phyloP scores from a whole-genome alignment of 2,113 vertebrate species.

The Ophthalmolycus amberensis region DNA sequence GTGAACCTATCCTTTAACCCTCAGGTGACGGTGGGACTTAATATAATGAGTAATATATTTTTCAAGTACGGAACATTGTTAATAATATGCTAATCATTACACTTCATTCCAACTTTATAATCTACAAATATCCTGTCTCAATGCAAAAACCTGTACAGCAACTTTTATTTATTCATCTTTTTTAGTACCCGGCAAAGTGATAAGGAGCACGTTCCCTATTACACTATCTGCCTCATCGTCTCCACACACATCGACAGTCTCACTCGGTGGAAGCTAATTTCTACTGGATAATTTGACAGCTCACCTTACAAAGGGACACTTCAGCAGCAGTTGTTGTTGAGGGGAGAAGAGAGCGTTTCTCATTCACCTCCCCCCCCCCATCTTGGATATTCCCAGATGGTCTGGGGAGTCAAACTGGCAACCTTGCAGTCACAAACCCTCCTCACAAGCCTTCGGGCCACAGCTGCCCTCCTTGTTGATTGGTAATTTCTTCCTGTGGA shows the following conservation, averaged over 20 bases:
- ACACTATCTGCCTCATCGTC: not conserved
- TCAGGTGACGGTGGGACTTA: not conserved
- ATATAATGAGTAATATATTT: not conserved
- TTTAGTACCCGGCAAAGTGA: not conserved
- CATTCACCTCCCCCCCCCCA: constrained; percentile 39
- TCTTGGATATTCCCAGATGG: constrained; percentile 64
- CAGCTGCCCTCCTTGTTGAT: constrained; percentile 66
- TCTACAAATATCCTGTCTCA: not conserved
- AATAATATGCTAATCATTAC: not conserved
- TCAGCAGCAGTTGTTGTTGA: constrained; percentile 32
- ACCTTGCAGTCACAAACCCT: constrained; percentile 60
- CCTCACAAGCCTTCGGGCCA: constrained; percentile 57
- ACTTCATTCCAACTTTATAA: not conserved
- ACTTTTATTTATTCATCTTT: not conserved
- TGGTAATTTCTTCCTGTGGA: constrained; percentile 61
- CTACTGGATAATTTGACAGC: constrained; percentile 17
- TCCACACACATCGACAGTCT: not conserved
- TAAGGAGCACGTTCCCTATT: not conserved
- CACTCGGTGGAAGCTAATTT: constrained; percentile 12
- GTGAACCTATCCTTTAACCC: not conserved
- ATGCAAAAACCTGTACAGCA: not conserved
- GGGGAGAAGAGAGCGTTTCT: constrained; percentile 21
- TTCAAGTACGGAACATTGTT: not conserved
- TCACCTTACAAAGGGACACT: constrained; percentile 34
- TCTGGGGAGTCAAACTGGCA: constrained; percentile 71